Conservation (phyloP, 2,888 invertebrate genomes). For the Erebia ligea region DNA sequence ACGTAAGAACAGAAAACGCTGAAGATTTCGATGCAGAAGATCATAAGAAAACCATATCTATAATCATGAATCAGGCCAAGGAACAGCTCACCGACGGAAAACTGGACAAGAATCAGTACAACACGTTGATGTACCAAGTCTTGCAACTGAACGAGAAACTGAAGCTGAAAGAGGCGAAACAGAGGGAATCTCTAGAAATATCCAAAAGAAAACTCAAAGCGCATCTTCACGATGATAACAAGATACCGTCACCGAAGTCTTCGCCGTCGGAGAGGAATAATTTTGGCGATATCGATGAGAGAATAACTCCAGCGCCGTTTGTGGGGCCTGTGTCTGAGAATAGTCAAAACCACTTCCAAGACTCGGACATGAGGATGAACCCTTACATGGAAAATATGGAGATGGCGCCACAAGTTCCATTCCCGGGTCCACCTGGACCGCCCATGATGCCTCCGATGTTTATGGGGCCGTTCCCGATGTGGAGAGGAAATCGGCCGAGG, state of each 20-base stretch:
- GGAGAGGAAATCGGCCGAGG: slow-evolving; percentile 68
- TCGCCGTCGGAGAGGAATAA: slow-evolving; percentile 64
- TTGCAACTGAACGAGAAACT: slow-evolving; percentile 90
- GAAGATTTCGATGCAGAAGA: slow-evolving; percentile 82
- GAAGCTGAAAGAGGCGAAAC: slow-evolving; percentile 89
- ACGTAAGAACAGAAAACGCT: slow-evolving; percentile 75
- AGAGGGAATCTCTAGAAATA: slow-evolving; percentile 86
- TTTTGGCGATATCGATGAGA: slow-evolving; percentile 81
- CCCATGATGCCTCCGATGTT: slow-evolving; percentile 58
- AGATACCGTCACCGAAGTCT: slow-evolving; percentile 75
- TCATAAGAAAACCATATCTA: slow-evolving; percentile 87
- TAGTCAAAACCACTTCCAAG: slow-evolving; percentile 57
- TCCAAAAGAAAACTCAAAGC: slow-evolving; percentile 74
- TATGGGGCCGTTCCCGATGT: slow-evolving; percentile 56
- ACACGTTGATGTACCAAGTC: slow-evolving; percentile 89
- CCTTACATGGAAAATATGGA: slow-evolving; percentile 52
- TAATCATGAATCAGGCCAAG: slow-evolving; percentile 92
- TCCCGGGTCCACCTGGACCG: slow-evolving; percentile 61
- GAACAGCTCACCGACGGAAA: slow-evolving; percentile 89
- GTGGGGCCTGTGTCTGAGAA: slow-evolving; percentile 65
- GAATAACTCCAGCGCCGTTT: slow-evolving; percentile 64
- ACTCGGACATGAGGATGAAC: slow-evolving; percentile 71
- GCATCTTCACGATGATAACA: slow-evolving; percentile 67
- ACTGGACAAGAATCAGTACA: slow-evolving; percentile 89
- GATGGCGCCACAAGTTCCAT: slow-evolving; percentile 45